Base-by-base conservation (phyloP, 2,113 vertebrate genomes). In the Taxidea taxus region DNA sequence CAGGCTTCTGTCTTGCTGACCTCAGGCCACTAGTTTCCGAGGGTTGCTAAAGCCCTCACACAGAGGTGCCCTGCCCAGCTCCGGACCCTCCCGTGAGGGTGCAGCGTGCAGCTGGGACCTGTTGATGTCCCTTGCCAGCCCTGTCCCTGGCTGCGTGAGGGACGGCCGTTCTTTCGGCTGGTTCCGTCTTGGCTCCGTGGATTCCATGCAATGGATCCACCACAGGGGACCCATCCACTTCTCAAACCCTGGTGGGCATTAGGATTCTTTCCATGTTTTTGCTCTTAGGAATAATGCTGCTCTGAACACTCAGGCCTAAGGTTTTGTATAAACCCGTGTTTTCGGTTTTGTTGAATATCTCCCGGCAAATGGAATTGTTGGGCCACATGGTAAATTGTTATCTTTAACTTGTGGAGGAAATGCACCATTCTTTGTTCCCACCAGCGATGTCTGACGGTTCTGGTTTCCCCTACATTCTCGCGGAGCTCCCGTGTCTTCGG, bases 1-100 rank as follows among this genome's bases (percentile, higher is more conserved):
- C 39, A 42, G 13, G 85, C 42, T 60, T 34, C 42, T 90, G 31
- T 77, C 56, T 20, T 15, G 25, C 23, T 31, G 60, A 34, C n/a
- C n/a, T 84, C 29, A 31, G 44, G 9, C 9, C 16, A 49, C 37
- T 18, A 13, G 34, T 42, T 44, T 34, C 47, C 37, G 42, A 60
- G 60, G 29, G 72, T 7, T 47, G 20, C 62, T 27, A 44, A 54
- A 47, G 56, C 47, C 37, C 7, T 42, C 13, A 18, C 20, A 15
- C 20, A 12, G 6, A 4, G 6, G 31, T 27, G 25, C 44, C 47
- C 27, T 9, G 12, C 3, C 7, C 13, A 51, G 25, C 39, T 78
- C 72, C 9, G 3, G 20, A 66, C 51, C 23, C 7, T 2, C 23
- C 27, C 29, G 0, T 4, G 39, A 21, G 2, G 34, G 58, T 47